Conservation (phyloP, 2,888 invertebrate genomes). For the Eumacrocentrus americanus region DNA sequence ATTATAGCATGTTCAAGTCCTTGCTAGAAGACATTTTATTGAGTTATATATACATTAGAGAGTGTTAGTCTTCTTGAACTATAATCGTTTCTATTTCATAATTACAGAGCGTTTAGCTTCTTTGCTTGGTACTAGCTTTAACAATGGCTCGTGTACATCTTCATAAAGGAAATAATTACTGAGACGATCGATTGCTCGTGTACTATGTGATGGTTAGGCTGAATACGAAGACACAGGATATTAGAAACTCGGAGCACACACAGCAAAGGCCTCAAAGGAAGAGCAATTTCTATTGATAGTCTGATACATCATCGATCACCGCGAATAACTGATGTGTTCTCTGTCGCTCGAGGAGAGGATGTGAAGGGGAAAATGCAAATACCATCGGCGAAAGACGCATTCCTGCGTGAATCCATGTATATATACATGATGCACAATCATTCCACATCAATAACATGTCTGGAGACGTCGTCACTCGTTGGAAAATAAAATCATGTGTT, state of each 20-base stretch:
- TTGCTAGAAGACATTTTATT: background rate
- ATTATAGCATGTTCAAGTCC: background rate
- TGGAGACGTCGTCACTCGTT: background rate
- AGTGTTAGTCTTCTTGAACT: too few relatives aligned
- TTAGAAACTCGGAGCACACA: slow-evolving; percentile 19
- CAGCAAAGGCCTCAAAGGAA: slow-evolving; percentile 14
- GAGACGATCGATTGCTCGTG: slow-evolving; percentile 6
- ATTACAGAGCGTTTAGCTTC: too few relatives aligned
- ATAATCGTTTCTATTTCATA: too few relatives aligned
- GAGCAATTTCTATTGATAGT: slow-evolving; percentile 22
- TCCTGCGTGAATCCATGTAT: background rate
- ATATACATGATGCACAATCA: background rate
- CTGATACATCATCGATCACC: background rate
- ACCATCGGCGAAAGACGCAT: background rate
- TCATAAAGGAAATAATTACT: slow-evolving; percentile 21
- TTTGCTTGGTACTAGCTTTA: background rate
- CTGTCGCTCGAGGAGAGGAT: background rate
- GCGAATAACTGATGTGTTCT: slow-evolving; percentile 10
- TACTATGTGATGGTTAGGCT: too few relatives aligned
- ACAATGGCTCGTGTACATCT: slow-evolving; percentile 1
- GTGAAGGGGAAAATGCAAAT: slow-evolving; percentile 17
- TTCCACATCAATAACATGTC: background rate
- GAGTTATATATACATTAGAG: background rate
- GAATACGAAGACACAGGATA: slow-evolving; percentile 19
- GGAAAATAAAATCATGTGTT: background rate